Percentiles rank a stretch among this genome's conserved stretches.
These are phyloP conservation scores for Premnoplex brunnescens DNA, from an alignment of 2,797 vertebrate species.

Conservation along the genomic window DNA sequence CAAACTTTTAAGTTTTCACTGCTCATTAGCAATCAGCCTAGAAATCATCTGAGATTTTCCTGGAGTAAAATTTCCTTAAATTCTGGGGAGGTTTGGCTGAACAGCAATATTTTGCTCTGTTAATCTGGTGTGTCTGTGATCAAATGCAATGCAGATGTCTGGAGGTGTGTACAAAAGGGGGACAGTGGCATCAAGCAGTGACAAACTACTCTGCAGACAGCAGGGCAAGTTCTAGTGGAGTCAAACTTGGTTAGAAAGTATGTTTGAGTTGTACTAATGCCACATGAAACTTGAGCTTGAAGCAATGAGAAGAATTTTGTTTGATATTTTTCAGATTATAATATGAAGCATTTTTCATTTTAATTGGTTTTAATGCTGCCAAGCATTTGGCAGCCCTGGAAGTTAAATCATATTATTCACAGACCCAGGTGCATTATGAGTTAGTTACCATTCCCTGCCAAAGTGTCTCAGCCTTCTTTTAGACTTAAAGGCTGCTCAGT, in stretches of 20 bases:
- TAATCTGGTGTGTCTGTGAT: background rate
- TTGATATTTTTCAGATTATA: constrained; percentile 44
- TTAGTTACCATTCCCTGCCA: background rate
- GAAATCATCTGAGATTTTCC: background rate
- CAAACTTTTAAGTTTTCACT: background rate
- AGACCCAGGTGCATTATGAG: background rate
- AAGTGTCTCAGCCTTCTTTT: background rate
- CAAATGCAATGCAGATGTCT: background rate
- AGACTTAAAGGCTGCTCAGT: background rate
- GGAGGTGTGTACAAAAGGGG: background rate
- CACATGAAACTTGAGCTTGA: constrained; percentile 3
- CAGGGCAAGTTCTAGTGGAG: background rate
- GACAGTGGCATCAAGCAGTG: background rate
- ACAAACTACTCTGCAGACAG: background rate
- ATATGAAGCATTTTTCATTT: constrained; percentile 40
- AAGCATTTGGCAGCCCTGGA: constrained; percentile 35
- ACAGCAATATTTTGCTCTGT: background rate
- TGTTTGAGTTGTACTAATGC: background rate
- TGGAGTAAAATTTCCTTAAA: background rate
- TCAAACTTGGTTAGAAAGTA: background rate
- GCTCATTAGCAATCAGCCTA: background rate
- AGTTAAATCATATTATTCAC: constrained; percentile 23
- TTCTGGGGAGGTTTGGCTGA: background rate
- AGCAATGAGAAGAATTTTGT: constrained; percentile 21
- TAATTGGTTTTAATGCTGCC: constrained; percentile 56